Base-by-base conservation (phyloP, 2,888 invertebrate genomes). In the Laothoe populi region DNA sequence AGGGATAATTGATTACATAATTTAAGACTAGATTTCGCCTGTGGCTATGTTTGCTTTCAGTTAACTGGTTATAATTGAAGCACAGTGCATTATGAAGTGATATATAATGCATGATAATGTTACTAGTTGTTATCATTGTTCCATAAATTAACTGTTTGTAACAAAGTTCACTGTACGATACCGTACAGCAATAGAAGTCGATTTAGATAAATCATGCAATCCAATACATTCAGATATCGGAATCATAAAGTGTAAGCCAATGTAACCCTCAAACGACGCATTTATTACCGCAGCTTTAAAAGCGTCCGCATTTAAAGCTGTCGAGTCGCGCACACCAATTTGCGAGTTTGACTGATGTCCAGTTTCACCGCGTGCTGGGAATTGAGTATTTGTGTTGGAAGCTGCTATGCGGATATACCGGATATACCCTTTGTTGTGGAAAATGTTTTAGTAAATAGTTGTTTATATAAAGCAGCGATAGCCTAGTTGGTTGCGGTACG, bases 311-410 rank as follows among this genome's bases (percentile, higher is more conserved):
- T 75, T 74, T 75, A 78, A 75, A 72, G 67, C 78, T 83, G 84
- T 82, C 80, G 74, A 66, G 78, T 72, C 68, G 77, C 76, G 74
- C 74, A 72, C 72, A 72, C 79, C 84, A 85, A 86, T 86, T 85
- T 86, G 81, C 77, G 76, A 65, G 75, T 81, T 79, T 86, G 86
- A 86, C 86, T 83, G 86, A 86, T 86, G 84, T 73, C 53, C 53
- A 35, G 53, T 61, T 61, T 44, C 26, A 31, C 26, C 16, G 31
- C 49, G 40, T 31, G 23, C 40, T 62, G 70, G 68, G 72, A 69
- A 70, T 66, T 61, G 46, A 10, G 69, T 71, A 68, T 0, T 48
- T 70, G 65, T 4, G 46, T 63, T 57, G 61, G 60, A 71, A n/a
- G 5, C 0, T 0, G 0, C 4, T 62, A 67, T 65, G 66, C 21